These are phyloP conservation scores for Drosophila auraria DNA, from an alignment of 1,140 invertebrate genomes.

Conservation along the genomic window DNA sequence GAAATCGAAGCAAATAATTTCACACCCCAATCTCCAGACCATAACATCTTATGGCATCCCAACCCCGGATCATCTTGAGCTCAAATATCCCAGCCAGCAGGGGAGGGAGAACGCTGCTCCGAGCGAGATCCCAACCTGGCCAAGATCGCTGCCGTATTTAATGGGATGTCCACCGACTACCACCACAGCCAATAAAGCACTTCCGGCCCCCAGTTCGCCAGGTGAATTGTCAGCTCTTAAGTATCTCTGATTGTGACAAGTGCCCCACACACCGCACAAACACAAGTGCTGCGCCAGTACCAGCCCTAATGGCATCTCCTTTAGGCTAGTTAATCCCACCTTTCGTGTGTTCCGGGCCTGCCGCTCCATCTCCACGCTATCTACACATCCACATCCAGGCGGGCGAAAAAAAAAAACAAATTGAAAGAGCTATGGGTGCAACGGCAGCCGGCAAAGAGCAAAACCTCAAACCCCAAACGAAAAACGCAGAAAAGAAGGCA, in stretches of 20 bases:
- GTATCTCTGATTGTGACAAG: slow-evolving; percentile 54
- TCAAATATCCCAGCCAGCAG: neutral
- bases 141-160: slow-evolving; percentile 9
- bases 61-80: slow-evolving; percentile 31
- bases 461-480: neutral
- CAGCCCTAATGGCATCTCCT: slow-evolving; percentile 23
- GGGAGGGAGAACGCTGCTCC: neutral
- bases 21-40: slow-evolving; percentile 19
- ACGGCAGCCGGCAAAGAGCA: slow-evolving; percentile 24
- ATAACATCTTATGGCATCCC: slow-evolving; percentile 24
- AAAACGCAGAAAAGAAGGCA: slow-evolving; percentile 8
- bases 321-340: slow-evolving; percentile 45
- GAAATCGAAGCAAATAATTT: slow-evolving; percentile 77
- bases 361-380: slow-evolving; percentile 2
- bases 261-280: slow-evolving; percentile 10
- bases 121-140: slow-evolving; percentile 6
- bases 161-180: neutral
- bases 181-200: slow-evolving; percentile 8
- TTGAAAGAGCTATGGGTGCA: slow-evolving; percentile 49
- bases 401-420: slow-evolving; percentile 9
- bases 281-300: slow-evolving; percentile 6
- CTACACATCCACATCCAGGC: slow-evolving; percentile 2
- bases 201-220: slow-evolving; percentile 11
- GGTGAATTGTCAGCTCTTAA: slow-evolving; percentile 46
- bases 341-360: slow-evolving; percentile 43